Conservation (phyloP, 2,888 invertebrate genomes). For the Coleophora flavipennella region DNA sequence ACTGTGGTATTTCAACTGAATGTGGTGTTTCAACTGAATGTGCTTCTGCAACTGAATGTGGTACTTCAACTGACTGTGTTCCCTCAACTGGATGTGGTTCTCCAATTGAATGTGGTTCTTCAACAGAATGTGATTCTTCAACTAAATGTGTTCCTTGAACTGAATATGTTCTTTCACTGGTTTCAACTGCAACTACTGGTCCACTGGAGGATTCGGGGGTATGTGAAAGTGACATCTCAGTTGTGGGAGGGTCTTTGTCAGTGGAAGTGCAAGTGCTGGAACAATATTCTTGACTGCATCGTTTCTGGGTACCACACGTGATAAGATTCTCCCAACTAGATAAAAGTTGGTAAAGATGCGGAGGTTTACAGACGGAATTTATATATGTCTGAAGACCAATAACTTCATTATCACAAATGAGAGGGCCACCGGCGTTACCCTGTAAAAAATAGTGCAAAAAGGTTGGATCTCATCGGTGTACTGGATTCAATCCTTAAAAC, state of each 20-base stretch:
- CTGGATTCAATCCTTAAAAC: too few relatives aligned
- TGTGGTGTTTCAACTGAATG: too few relatives aligned
- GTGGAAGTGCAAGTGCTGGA: constrained; percentile 32
- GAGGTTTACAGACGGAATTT: constrained; percentile 42
- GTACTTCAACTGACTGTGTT: too few relatives aligned
- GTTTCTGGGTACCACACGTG: constrained; percentile 40
- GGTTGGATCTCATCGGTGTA: too few relatives aligned
- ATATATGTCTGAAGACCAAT: constrained; percentile 53
- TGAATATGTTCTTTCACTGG: too few relatives aligned
- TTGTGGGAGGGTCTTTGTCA: constrained; percentile 3
- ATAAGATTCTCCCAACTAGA: constrained; percentile 46
- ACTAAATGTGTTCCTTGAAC: too few relatives aligned
- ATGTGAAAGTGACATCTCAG: neutral
- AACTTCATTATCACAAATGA: constrained; percentile 46
- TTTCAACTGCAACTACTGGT: constrained; percentile 2
- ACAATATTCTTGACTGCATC: constrained; percentile 38
- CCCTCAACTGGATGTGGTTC: too few relatives aligned
- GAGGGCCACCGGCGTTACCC: constrained; percentile 59
- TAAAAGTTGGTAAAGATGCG: constrained; percentile 49
- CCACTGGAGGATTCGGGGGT: constrained; percentile 10
- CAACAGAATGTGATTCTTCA: too few relatives aligned
- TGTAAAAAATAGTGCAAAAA: constrained; percentile 17
- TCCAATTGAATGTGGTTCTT: too few relatives aligned
- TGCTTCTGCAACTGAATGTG: neutral
- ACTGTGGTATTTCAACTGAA: too few relatives aligned